Evolutionary conservation across 2,113 vertebrate genomes (phyloP).

Genomic region (Daphoenositta chrysoptera): DNA sequence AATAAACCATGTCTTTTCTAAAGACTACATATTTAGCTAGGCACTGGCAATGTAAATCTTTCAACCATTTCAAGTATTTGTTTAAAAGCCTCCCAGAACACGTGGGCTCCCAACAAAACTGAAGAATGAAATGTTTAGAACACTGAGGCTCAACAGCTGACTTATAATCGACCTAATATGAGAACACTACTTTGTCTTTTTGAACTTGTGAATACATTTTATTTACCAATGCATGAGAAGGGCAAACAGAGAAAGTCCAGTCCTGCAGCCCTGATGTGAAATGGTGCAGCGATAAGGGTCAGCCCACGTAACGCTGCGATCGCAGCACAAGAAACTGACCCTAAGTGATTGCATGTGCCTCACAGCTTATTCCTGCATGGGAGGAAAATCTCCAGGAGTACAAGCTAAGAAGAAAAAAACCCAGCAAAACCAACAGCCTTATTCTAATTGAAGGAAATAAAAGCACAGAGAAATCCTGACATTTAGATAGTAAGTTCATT

Average conservation of each 20-base stretch:
- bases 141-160: conserved; percentile 64
- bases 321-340: not conserved
- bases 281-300: not conserved
- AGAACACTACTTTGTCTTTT: conserved; percentile 37
- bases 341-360: not conserved
- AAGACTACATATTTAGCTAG: conserved; percentile 81
- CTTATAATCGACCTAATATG: conserved; percentile 58
- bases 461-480: not conserved
- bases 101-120: conserved; percentile 70
- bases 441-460: not conserved
- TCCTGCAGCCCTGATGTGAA: conserved; percentile 8
- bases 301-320: not conserved
- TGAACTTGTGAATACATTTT: conserved; percentile 11
- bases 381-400: not conserved
- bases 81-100: conserved; percentile 79
- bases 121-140: conserved; percentile 72
- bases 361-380: not conserved
- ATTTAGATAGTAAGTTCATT: not conserved
- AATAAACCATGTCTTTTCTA: conserved; percentile 82
- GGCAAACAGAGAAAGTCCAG: conserved; percentile 43
- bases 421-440: not conserved
- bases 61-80: conserved; percentile 81
- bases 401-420: not conserved
- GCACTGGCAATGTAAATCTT: conserved; percentile 79
- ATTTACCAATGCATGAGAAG: conserved; percentile 47